Base-by-base conservation (phyloP, 2,888 invertebrate genomes). In the Stenurella melanura region DNA sequence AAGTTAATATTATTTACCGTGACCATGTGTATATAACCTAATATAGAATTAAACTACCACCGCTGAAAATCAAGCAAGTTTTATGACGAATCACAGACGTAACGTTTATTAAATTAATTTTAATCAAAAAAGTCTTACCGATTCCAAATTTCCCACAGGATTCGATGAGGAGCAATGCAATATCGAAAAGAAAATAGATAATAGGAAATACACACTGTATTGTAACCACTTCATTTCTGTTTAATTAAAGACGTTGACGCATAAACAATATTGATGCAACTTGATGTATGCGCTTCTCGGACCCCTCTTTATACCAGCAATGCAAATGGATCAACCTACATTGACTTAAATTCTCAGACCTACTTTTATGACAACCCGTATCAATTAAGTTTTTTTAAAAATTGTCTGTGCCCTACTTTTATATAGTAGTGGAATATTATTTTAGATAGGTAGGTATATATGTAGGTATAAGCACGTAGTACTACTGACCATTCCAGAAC, bases 311-410 rank as follows among this genome's bases (percentile, higher is more conserved):
- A 82, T 81, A 82, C 78, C 73, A 56, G 61, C 57, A 56, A 69
- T 73, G 78, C 77, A 80, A 77, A 80, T 78, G 78, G 80, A 79
- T 77, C 81, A 81, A 80, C 82, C 81, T 80, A 83, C 74, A 77
- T 80, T 78, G 74, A 78, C 61, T 76, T 67, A 77, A 76, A 67
- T 54, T 67, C 76, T 81, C 69, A 78, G 79, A 77, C 81, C 81
- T 81, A 83, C 76, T 81, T 83, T 79, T 61, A 54, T 17, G 9
- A 72, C 18, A 61, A 72, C 50, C 64, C 76, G 38, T 73, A 54
- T 74, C 74, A 74, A 80, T 79, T 78, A 75, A 54, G 63, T 77
- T 67, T 74, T 80, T 81, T 74, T 77, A 57, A 75, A 73, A 72
- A 67, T 78, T 75, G 78, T 63, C 71, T 74, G 42, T 75, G 80